These are phyloP conservation scores for Agelas oroides DNA, from an alignment of 37 sponge, comb jelly and placozoan genomes.

Conservation along the genomic window DNA sequence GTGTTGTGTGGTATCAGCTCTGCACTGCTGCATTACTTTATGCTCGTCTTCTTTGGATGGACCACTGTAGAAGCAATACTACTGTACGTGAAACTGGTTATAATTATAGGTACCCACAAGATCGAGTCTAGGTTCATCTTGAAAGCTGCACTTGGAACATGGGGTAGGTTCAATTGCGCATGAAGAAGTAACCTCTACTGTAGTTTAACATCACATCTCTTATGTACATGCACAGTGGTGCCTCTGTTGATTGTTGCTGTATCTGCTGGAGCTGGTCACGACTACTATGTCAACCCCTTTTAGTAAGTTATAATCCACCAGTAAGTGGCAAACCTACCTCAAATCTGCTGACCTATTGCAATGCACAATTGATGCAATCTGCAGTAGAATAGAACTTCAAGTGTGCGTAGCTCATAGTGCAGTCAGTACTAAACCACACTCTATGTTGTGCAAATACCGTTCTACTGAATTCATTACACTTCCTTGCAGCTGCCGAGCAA, in stretches of 20 bases:
- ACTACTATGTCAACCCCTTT: conserved; percentile 31
- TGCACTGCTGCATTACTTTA: conserved; percentile 54
- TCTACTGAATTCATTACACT: too few relatives aligned
- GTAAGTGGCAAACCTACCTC: too few relatives aligned
- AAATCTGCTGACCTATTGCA: too few relatives aligned
- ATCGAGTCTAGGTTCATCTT: not conserved
- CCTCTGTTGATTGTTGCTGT: conserved; percentile 40
- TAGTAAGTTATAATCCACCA: conserved; percentile 39
- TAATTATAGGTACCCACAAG: not conserved
- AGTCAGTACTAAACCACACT: not conserved
- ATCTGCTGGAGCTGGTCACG: conserved; percentile 42
- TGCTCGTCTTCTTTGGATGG: conserved; percentile 57
- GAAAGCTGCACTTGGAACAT: not conserved
- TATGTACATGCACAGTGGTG: conserved; percentile 13
- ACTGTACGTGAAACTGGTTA: conserved; percentile 28
- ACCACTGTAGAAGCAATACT: conserved; percentile 37
- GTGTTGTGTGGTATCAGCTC: conserved; percentile 41
- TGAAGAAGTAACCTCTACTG: not conserved
- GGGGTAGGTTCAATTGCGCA: conserved; percentile 23
- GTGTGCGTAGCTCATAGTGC: not conserved
- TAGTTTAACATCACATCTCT: too few relatives aligned
- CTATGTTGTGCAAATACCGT: not conserved
- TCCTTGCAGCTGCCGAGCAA: conserved; percentile 44
- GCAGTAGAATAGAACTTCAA: not conserved
- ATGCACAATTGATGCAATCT: too few relatives aligned